These are phyloP conservation scores for Drosophila rellima DNA, from an alignment of 2,888 invertebrate species.

Conservation along the genomic window DNA sequence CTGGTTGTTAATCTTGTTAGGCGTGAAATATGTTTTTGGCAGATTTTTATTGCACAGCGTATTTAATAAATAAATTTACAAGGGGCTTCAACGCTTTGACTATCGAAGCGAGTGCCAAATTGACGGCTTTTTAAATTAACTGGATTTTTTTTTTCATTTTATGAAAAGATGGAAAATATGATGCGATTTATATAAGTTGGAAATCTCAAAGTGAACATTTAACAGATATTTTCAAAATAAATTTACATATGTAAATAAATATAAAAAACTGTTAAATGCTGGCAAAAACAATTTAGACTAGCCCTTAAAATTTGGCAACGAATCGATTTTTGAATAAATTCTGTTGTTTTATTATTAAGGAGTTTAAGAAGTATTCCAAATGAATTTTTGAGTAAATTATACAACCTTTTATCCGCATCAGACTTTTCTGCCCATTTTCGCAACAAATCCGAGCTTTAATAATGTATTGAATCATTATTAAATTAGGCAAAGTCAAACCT, in stretches of 20 bases:
- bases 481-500: conserved; percentile 3
- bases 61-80: conserved; percentile 54
- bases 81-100: conserved; percentile 28
- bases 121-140: conserved; percentile 42
- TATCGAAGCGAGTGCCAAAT: conserved; percentile 25
- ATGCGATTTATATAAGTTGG: background rate
- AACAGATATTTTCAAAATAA: background rate
- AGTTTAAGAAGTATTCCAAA: too few relatives aligned
- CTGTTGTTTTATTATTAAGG: too few relatives aligned
- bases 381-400: too few relatives aligned
- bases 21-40: conserved; percentile 59
- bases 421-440: background rate
- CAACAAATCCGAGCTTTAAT: background rate
- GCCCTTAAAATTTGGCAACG: too few relatives aligned
- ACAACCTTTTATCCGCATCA: too few relatives aligned
- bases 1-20: conserved; percentile 62
- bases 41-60: conserved; percentile 35
- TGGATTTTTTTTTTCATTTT: conserved; percentile 20
- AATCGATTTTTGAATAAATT: too few relatives aligned
- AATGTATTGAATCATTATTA: conserved; percentile 6
- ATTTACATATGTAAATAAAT: too few relatives aligned
- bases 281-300: too few relatives aligned
- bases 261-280: background rate
- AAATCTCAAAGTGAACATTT: background rate
- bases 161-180: background rate